phyloP scores from a whole-genome alignment of 2,113 vertebrate species.

The Grallaria varia region DNA sequence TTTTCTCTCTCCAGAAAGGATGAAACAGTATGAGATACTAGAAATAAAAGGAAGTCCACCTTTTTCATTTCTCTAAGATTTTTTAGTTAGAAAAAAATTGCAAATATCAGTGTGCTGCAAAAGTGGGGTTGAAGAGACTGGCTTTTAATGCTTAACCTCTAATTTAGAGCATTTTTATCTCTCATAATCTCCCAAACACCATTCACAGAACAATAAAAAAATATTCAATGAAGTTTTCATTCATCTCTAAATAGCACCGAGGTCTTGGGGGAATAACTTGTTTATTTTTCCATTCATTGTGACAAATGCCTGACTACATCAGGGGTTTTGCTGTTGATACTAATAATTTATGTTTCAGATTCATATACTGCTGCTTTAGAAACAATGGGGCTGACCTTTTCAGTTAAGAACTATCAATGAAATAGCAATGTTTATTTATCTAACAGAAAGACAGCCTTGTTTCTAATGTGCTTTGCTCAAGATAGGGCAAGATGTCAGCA shows the following conservation, averaged over 20 bases:
- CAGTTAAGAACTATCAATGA: not conserved
- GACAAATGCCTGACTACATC: not conserved
- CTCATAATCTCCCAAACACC: not conserved
- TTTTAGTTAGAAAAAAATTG: not conserved
- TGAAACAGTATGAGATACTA: not conserved
- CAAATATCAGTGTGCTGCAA: not conserved
- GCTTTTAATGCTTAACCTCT: not conserved
- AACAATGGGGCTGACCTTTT: not conserved
- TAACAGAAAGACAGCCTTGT: not conserved
- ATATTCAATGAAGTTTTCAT: not conserved
- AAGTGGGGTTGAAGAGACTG: not conserved
- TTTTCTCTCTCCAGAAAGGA: not conserved
- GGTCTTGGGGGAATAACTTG: not conserved
- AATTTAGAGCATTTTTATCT: not conserved
- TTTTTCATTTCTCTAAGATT: not conserved
- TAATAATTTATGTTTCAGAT: not conserved
- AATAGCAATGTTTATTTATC: not conserved
- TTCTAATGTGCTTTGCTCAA: not conserved
- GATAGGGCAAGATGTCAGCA: not conserved
- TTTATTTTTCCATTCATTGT: constrained; percentile 23
- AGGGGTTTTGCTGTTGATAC: not conserved
- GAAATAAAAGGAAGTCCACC: not conserved
- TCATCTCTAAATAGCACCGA: not conserved
- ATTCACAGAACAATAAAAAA: not conserved
- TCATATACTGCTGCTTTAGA: not conserved